These are phyloP conservation scores for Pelagia noctiluca DNA, from an alignment of 30 jellyfish, hydroid and myxozoan genomes.

Conservation along the genomic window DNA sequence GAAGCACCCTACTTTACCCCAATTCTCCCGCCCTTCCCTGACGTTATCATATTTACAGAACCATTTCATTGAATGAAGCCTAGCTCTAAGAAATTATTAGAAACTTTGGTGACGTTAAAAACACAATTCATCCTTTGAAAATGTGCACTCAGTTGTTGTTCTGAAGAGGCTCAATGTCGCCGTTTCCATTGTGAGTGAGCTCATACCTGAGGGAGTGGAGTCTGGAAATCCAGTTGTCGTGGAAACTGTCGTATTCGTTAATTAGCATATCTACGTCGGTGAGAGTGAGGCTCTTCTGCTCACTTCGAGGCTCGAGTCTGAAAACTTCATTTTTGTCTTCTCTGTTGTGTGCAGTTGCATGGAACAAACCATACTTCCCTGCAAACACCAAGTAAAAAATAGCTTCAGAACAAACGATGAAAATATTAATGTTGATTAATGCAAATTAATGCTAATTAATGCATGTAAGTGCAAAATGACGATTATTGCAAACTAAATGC, in stretches of 20 bases:
- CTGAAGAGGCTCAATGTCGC: conserved; percentile 25
- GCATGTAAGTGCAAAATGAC: too few relatives aligned
- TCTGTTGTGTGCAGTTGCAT: conserved; percentile 52
- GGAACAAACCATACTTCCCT: conserved; percentile 66
- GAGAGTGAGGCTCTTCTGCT: conserved; percentile 8
- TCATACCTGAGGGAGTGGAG: conserved; percentile 20
- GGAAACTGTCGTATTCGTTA: conserved; percentile 79
- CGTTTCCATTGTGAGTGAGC: conserved; percentile 38
- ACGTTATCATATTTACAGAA: too few relatives aligned
- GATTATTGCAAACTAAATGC: background rate
- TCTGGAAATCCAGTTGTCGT: conserved; percentile 74
- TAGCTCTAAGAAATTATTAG: too few relatives aligned
- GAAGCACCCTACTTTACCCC: too few relatives aligned
- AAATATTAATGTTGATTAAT: too few relatives aligned
- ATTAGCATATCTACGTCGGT: conserved; percentile 63
- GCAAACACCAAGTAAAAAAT: background rate
- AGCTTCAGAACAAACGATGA: background rate
- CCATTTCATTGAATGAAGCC: too few relatives aligned
- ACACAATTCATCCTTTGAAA: too few relatives aligned
- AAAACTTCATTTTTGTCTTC: conserved; percentile 29
- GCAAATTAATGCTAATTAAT: too few relatives aligned
- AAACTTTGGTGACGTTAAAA: too few relatives aligned
- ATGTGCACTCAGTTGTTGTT: conserved; percentile 1
- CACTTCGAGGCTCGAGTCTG: conserved; percentile 2
- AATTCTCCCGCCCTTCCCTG: too few relatives aligned